Evolutionary conservation across 2,888 invertebrate species (phyloP).

Genomic region (Apocheima hispidaria): DNA sequence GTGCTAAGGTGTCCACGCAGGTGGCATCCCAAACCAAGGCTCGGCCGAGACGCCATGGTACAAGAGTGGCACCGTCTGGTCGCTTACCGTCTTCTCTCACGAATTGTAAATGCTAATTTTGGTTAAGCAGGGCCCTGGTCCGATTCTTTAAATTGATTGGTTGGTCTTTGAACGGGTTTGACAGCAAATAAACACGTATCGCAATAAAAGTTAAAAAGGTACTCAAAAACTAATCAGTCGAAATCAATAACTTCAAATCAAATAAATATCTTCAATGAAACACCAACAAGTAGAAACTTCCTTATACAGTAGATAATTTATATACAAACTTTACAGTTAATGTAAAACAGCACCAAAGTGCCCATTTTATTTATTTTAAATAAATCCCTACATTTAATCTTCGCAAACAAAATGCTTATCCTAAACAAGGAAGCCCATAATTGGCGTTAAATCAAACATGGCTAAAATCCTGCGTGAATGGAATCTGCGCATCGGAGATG

Average conservation of each 20-base stretch:
- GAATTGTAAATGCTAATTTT: too few relatives aligned
- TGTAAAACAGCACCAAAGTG: neutral
- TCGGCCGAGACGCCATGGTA: too few relatives aligned
- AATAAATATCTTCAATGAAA: neutral
- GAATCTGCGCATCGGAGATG: conserved; percentile 83
- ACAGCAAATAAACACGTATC: too few relatives aligned
- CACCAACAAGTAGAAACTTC: neutral
- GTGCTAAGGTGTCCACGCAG: too few relatives aligned
- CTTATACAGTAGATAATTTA: neutral
- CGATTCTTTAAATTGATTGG: too few relatives aligned
- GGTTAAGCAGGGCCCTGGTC: too few relatives aligned
- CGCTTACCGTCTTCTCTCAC: too few relatives aligned
- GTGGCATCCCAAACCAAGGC: too few relatives aligned
- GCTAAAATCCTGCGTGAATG: conserved; percentile 83
- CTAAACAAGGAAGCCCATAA: conserved; percentile 82
- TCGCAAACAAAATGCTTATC: conserved; percentile 29
- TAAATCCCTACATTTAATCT: conserved; percentile 25
- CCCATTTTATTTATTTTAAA: conserved; percentile 14
- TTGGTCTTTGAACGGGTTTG: too few relatives aligned
- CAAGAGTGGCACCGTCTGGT: too few relatives aligned
- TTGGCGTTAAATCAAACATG: conserved; percentile 85
- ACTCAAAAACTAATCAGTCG: neutral
- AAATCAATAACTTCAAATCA: neutral
- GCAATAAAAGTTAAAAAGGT: too few relatives aligned
- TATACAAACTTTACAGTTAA: conserved; percentile 4